Conservation (phyloP, 2,888 invertebrate genomes). For the Amphipyra berbera region DNA sequence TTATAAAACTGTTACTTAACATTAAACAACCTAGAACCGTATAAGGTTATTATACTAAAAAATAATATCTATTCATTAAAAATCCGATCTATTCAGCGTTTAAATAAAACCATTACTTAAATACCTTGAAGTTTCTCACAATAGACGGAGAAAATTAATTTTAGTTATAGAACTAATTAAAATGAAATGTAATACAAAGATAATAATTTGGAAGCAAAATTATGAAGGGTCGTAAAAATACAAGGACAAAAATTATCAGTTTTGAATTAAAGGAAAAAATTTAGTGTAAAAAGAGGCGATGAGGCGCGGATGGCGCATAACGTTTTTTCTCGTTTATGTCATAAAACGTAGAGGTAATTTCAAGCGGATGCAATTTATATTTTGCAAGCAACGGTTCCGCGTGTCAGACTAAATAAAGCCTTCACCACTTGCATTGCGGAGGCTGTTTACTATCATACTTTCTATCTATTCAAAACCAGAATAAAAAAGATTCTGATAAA, state of each 20-base stretch:
- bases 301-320: conserved; percentile 69
- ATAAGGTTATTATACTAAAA: conserved; percentile 12
- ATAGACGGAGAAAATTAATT: conserved; percentile 30
- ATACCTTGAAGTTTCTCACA: conserved; percentile 18
- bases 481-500: background rate
- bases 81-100: background rate
- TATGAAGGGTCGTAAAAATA: conserved; percentile 26
- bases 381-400: conserved; percentile 73
- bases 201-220: conserved; percentile 19
- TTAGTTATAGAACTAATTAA: conserved; percentile 46
- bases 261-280: conserved; percentile 54
- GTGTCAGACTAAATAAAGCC: conserved; percentile 76
- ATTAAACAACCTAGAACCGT: conserved; percentile 1
- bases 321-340: conserved; percentile 78
- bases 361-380: conserved; percentile 80
- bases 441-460: conserved; percentile 58
- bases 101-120: conserved; percentile 19
- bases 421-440: conserved; percentile 67
- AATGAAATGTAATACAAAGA: conserved; percentile 40
- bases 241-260: conserved; percentile 39
- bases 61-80: conserved; percentile 22
- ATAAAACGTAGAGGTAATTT: conserved; percentile 82
- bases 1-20: background rate
- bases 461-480: conserved; percentile 40
- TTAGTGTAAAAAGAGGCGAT: conserved; percentile 65